Conservation (phyloP, 2,888 invertebrate species). For the Cremastinae sp. region DNA sequence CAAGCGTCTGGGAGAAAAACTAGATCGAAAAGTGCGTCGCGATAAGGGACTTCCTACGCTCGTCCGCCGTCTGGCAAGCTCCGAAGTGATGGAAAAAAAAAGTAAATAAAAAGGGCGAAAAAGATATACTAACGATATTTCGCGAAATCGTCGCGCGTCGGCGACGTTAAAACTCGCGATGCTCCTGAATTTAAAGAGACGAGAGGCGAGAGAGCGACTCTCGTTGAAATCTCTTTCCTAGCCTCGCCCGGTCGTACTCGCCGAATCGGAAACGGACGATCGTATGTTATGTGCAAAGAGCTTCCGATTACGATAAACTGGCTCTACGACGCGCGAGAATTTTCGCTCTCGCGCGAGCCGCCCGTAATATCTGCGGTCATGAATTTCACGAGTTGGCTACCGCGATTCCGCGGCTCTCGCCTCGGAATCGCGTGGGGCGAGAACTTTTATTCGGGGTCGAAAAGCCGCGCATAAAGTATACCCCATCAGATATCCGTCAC, state of each 20-base stretch:
- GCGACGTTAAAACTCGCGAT: conserved; percentile 17
- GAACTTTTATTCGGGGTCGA: neutral
- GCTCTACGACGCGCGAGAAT: conserved; percentile 20
- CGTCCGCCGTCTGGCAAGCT: conserved; percentile 36
- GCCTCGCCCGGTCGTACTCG: neutral
- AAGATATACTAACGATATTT: conserved; percentile 19
- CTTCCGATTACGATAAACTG: conserved; percentile 70
- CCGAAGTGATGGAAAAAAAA: conserved; percentile 48
- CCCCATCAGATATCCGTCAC: too few relatives aligned
- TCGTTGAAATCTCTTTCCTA: too few relatives aligned
- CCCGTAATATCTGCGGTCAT: conserved; percentile 49
- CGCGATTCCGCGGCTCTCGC: conserved; percentile 10
- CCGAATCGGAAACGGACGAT: conserved; percentile 62
- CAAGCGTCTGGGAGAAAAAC: conserved; percentile 37
- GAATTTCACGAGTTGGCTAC: conserved; percentile 54
- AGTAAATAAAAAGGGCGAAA: too few relatives aligned
- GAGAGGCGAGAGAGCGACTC: neutral
- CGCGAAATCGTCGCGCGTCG: neutral
- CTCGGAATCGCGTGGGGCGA: neutral
- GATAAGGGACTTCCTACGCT: conserved; percentile 57
- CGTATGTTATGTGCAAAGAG: conserved; percentile 61
- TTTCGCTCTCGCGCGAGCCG: neutral
- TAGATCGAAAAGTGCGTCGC: conserved; percentile 54
- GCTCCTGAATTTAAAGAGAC: neutral
- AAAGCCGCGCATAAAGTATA: neutral